Conservation (phyloP, 2,797 vertebrate species). For the Phoxinus dragarum region DNA sequence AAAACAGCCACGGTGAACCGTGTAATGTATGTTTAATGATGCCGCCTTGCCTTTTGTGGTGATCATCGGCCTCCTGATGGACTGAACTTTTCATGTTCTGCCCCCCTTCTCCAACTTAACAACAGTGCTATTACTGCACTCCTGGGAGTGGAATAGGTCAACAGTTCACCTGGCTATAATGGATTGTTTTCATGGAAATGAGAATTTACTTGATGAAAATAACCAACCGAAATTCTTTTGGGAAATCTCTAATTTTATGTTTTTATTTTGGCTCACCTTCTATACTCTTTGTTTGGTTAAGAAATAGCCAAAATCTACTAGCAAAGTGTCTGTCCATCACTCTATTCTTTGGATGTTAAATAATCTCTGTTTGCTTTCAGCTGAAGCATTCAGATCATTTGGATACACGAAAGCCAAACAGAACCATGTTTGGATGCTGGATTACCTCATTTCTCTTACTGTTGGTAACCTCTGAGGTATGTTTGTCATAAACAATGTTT, state of each 20-base stretch:
- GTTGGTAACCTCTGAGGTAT: slow-evolving; percentile 76
- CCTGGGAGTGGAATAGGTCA: slow-evolving; percentile 39
- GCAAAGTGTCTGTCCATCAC: background rate
- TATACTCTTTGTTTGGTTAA: background rate
- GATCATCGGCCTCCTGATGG: slow-evolving; percentile 19
- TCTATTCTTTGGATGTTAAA: background rate
- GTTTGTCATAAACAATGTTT: background rate
- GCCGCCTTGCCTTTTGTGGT: slow-evolving; percentile 33
- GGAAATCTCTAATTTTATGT: background rate
- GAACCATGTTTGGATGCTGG: slow-evolving; percentile 75
- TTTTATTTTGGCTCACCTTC: background rate
- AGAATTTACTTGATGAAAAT: slow-evolving; percentile 43
- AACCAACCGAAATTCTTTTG: slow-evolving; percentile 25
- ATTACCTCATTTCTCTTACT: slow-evolving; percentile 73
- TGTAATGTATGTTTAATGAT: slow-evolving; percentile 52
- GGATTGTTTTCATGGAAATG: slow-evolving; percentile 42
- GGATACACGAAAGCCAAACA: background rate
- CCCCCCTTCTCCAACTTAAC: slow-evolving; percentile 46
- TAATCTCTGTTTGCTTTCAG: slow-evolving; percentile 44
- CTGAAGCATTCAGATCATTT: background rate
- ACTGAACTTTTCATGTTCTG: slow-evolving; percentile 41
- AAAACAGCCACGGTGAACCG: slow-evolving; percentile 18
- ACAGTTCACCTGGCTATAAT: slow-evolving; percentile 37
- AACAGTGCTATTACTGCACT: slow-evolving; percentile 46
- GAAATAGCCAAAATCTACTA: background rate